Base-by-base conservation (phyloP, 64 coral and sea anemone species). In the Actinia tenebrosa region DNA sequence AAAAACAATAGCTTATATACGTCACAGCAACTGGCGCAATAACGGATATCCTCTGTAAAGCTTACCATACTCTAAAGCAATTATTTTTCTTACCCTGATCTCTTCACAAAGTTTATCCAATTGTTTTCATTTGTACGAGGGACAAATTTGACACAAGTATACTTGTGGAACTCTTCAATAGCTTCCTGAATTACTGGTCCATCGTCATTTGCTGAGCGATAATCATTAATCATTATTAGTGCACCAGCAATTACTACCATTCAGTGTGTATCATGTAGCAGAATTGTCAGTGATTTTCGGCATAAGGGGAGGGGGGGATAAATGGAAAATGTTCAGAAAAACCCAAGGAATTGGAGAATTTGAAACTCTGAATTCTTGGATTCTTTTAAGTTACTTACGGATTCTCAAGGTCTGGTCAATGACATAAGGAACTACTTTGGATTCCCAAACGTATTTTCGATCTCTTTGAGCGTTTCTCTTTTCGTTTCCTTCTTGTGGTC, bases 31-130 rank as follows among this genome's bases (percentile, higher is more conserved):
- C 16, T 75, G 1, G 4, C 10, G 16, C 69, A 75, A 15, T 15
- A 7, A 15, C 3, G 10, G 30, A 37, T 37, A 37, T 37, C 30
- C 30, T 37, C 30, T 37, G 30, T 37, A 37, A 37, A 37, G 0
- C 30, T 37, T 37, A 37, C 30, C 30, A 37, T 37, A 37, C 30
- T 37, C 30, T 37, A 37, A 37, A 37, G 30, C 30, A 37, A 37
- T 16, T 61, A 18, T 17, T 61, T 17, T 14, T 61, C 59, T 69
- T 75, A 93, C 92, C 92, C 92, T 7, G 14, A 0, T 64, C 86
- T 59, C 25, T 89, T 86, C 44, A 83, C 52, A 59, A 93, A 89
- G 1, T 43, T 86, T 7, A 93, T 60, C 92, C 92, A 93, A 52
- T 86, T 22, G 7, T 56, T 42, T 62, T 93, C 92, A 45, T 84